Evolutionary conservation across 2,888 invertebrate species (phyloP).

Genomic region (Fragum fragum): DNA sequence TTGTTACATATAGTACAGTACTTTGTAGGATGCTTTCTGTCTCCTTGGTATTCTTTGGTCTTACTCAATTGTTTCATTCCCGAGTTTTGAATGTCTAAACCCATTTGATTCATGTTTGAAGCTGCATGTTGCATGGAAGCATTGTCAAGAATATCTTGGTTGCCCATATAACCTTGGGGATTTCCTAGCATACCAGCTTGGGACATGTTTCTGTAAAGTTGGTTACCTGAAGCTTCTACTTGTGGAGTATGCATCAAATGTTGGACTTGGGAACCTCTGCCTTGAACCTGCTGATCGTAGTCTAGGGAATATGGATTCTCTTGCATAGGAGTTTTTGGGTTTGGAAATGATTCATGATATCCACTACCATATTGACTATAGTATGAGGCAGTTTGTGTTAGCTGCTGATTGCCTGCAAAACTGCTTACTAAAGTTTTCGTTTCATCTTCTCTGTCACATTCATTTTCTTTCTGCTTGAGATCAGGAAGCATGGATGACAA

Average conservation of each 20-base stretch:
- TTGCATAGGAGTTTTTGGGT: slow-evolving; percentile 1
- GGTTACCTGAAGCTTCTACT: slow-evolving; percentile 7
- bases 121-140: not conserved
- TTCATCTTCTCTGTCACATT: not conserved
- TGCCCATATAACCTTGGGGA: not conserved
- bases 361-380: not conserved
- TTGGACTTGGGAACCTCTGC: not conserved
- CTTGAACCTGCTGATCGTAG: not conserved
- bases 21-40: slow-evolving; percentile 59
- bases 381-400: not conserved
- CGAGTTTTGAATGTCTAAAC: not conserved
- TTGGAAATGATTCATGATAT: not conserved
- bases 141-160: not conserved
- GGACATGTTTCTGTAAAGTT: not conserved
- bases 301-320: slow-evolving; percentile 14
- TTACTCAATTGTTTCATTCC: slow-evolving; percentile 32
- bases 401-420: slow-evolving; percentile 2
- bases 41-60: slow-evolving; percentile 55
- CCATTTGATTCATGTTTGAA: not conserved
- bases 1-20: slow-evolving; percentile 61
- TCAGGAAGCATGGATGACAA: slow-evolving; percentile 6
- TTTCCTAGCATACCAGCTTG: not conserved
- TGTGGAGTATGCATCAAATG: not conserved
- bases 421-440: not conserved
- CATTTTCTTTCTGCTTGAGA: slow-evolving; percentile 34